Percentiles rank a stretch among this genome's conserved stretches.
These are phyloP conservation scores for Petrocephalus microphthalmus DNA, from an alignment of 2,113 vertebrate genomes.

Conservation along the genomic window DNA sequence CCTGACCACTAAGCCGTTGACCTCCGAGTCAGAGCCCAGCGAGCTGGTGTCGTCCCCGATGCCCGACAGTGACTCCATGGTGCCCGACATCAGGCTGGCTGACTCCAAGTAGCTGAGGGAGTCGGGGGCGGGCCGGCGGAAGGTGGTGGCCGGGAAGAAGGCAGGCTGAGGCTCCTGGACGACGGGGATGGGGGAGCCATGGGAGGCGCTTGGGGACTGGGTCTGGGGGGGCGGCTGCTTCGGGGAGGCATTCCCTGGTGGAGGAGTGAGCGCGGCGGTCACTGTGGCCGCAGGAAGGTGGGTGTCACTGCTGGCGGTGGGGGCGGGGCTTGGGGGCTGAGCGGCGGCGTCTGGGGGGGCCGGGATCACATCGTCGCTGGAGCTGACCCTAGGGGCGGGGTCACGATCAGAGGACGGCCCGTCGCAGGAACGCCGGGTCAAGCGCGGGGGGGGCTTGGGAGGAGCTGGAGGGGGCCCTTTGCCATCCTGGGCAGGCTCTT, in stretches of 20 bases:
- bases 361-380: constrained; percentile 43
- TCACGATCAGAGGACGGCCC: constrained; percentile 36
- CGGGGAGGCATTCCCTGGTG: constrained; percentile 20
- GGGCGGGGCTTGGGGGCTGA: constrained; percentile 16
- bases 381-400: constrained; percentile 51
- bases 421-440: not conserved
- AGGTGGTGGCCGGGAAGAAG: constrained; percentile 46
- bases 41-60: constrained; percentile 79
- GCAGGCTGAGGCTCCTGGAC: constrained; percentile 44
- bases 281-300: not conserved
- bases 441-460: not conserved
- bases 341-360: constrained; percentile 39
- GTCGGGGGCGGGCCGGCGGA: constrained; percentile 62
- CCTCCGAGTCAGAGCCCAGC: constrained; percentile 79
- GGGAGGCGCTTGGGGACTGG: constrained; percentile 35
- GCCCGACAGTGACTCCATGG: constrained; percentile 73
- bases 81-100: constrained; percentile 82
- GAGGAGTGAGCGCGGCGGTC: not conserved
- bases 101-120: constrained; percentile 79
- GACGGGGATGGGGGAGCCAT: constrained; percentile 39
- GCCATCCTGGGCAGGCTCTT: not conserved
- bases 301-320: constrained; percentile 27
- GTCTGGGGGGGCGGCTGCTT: constrained; percentile 29
- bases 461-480: constrained; percentile 16
- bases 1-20: constrained; percentile 67